phyloP scores from a whole-genome alignment of 1,140 invertebrate species.

The Caenorhabditis briggsae region DNA sequence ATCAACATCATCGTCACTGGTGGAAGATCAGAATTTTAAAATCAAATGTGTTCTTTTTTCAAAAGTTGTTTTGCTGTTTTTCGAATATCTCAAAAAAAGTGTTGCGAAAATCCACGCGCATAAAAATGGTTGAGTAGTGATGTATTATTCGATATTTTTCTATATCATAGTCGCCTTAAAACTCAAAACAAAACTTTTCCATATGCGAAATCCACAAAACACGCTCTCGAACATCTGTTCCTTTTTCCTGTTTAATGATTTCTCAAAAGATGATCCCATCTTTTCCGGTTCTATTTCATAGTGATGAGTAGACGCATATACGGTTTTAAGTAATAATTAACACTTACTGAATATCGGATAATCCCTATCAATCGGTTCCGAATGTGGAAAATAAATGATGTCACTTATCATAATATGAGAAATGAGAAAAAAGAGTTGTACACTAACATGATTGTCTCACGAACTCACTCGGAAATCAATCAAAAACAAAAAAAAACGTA shows the following conservation, averaged over 20 bases:
- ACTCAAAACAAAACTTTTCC: neutral
- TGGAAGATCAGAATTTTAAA: neutral
- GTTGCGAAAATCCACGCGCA: neutral
- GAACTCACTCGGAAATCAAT: neutral
- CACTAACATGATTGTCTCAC: constrained; percentile 6
- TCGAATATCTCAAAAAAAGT: neutral
- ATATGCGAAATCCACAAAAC: neutral
- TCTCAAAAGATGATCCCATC: constrained; percentile 13
- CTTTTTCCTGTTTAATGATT: neutral
- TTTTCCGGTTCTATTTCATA: neutral
- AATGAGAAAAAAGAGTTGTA: neutral
- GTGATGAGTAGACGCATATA: neutral
- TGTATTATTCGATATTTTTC: constrained; percentile 8
- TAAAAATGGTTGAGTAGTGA: neutral
- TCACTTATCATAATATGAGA: neutral
- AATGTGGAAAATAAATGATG: neutral
- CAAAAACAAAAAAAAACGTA: neutral
- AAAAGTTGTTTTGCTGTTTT: neutral
- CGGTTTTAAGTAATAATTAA: neutral
- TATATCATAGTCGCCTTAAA: neutral
- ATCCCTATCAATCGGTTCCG: no score
- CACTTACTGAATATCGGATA: neutral
- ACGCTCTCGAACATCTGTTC: neutral
- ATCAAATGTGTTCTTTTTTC: neutral
- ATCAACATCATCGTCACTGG: neutral